Conservation (phyloP, 2,797 vertebrate species). For the Eulemur albifrons region DNA sequence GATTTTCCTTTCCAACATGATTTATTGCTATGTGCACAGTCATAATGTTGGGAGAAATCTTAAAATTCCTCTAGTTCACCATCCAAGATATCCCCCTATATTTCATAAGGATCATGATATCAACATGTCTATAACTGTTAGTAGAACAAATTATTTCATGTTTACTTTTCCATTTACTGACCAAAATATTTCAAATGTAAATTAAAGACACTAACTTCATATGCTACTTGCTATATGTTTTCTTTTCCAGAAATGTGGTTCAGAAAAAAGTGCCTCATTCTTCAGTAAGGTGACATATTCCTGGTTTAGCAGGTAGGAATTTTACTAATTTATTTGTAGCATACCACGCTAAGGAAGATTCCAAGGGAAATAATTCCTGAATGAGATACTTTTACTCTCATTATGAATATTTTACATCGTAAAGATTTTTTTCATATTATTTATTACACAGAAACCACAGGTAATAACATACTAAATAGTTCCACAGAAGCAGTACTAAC, state of each 20-base stretch:
- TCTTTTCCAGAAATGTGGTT: constrained; percentile 70
- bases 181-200: not conserved
- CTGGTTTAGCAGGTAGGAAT: constrained; percentile 81
- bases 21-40: not conserved
- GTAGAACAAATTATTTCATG: not conserved
- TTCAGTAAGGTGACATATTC: constrained; percentile 79
- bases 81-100: not conserved
- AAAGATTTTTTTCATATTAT: not conserved
- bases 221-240: not conserved
- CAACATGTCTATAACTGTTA: not conserved
- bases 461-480: not conserved
- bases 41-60: not conserved
- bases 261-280: constrained; percentile 76
- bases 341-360: not conserved
- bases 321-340: not conserved
- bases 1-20: not conserved
- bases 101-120: not conserved
- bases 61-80: not conserved
- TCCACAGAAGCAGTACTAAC: not conserved
- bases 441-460: not conserved
- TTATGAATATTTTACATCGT: not conserved
- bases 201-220: not conserved
- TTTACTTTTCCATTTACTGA: not conserved
- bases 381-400: not conserved
- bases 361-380: not conserved